Evolutionary conservation across 2,797 vertebrate genomes (phyloP).

Genomic region (Choloepus didactylus): DNA sequence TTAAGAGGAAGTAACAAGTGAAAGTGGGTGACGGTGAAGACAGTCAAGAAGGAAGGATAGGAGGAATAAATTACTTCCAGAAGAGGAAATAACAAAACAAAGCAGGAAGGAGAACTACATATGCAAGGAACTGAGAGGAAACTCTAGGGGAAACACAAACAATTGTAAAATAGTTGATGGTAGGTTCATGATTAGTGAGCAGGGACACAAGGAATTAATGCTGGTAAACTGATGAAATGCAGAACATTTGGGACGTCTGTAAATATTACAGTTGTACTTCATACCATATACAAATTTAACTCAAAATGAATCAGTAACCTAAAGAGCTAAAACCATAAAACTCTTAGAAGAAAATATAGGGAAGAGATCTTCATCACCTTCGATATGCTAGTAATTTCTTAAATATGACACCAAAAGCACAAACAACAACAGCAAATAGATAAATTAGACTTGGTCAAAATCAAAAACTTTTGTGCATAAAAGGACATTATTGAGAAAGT

Average conservation of each 20-base stretch:
- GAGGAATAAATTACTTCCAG: not conserved
- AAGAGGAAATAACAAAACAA: conserved; percentile 32
- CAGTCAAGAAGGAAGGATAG: not conserved
- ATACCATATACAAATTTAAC: too few relatives aligned
- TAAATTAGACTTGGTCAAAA: too few relatives aligned
- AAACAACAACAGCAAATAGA: too few relatives aligned
- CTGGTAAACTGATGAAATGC: not conserved
- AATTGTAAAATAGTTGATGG: not conserved
- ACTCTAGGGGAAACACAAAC: not conserved
- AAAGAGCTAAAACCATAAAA: too few relatives aligned
- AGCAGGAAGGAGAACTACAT: not conserved
- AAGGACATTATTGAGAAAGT: too few relatives aligned
- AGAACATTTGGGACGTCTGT: not conserved
- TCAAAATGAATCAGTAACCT: too few relatives aligned
- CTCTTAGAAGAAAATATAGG: too few relatives aligned
- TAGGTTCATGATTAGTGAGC: not conserved
- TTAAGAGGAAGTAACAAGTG: not conserved
- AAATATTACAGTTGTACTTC: not conserved
- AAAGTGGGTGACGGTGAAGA: not conserved
- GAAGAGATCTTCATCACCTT: too few relatives aligned
- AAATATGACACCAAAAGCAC: too few relatives aligned
- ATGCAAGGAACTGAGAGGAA: not conserved
- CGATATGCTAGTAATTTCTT: too few relatives aligned
- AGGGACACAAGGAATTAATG: not conserved
- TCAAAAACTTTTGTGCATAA: too few relatives aligned